Evolutionary conservation across 2,888 invertebrate genomes (phyloP), one percentile per base, ranked within the genome.

Genomic region (Drosophila mimica): DNA sequence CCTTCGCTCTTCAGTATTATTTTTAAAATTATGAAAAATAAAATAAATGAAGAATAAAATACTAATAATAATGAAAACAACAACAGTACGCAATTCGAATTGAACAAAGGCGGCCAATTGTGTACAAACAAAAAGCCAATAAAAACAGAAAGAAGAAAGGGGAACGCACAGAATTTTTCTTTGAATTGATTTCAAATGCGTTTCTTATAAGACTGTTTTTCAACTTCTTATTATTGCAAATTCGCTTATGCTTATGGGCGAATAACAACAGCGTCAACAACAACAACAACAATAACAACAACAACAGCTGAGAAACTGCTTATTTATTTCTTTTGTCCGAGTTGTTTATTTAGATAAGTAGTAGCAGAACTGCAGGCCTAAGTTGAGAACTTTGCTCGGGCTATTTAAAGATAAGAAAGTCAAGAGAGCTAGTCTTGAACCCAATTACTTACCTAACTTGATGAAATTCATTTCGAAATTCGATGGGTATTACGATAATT

Each of bases 121-220:
- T 54, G 33, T 30, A 34, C 57, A 67, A 62, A 58, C 30, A 52
- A 52, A 20, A 15, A 20, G 20, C 13, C 13, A 49, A 28, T 28
- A 5, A 17, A 28, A 28, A 17, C 46, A 7, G 15, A 64, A 52
- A 5, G 5, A 49, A 11, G 48, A n/a, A 70, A 61, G 58, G 56
- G 46, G n/a, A 63, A 66, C 43, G 54, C 33, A 74, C 48, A 46
- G 71, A 66, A 62, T 83, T 71, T 71, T 79, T 61, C 71, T 59
- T 61, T 70, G 70, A 79, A 80, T 82, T 67, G 71, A 77, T 77
- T 79, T 77, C 65, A 70, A 81, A 77, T 83, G 73, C 66, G 69
- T 72, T 70, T 70, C 58, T 63, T 70, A 52, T 82, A 59, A 43
- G 62, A 64, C 54, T 70, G 11, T 66, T 51, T 58, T 71, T 59